These are phyloP conservation scores for Tyto alba DNA, from an alignment of 2,113 vertebrate species.

Conservation along the genomic window DNA sequence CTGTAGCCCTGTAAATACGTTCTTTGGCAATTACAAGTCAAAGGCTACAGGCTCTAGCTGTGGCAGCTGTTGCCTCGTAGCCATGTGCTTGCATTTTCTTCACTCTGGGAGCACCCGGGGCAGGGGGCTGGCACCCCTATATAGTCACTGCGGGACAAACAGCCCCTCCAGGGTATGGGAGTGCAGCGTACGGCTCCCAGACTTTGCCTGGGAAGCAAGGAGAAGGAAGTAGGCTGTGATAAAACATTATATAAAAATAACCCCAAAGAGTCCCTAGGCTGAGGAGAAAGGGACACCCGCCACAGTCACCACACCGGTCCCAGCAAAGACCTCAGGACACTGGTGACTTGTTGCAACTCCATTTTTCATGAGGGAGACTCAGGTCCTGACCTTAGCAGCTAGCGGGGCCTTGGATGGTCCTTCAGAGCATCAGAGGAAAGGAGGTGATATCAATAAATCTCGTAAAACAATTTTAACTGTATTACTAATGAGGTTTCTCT, in stretches of 20 bases:
- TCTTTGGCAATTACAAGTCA: not conserved
- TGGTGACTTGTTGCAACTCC: not conserved
- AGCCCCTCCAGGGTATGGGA: not conserved
- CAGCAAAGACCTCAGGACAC: not conserved
- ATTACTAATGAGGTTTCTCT: not conserved
- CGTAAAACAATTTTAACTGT: not conserved
- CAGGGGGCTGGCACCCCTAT: not conserved
- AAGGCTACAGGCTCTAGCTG: not conserved
- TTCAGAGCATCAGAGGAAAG: not conserved
- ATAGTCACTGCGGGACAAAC: not conserved
- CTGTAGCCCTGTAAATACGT: not conserved
- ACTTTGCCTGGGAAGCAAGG: not conserved
- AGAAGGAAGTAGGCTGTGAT: not conserved
- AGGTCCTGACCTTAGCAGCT: not conserved
- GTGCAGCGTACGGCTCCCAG: not conserved
- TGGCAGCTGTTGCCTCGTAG: not conserved
- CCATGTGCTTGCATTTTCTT: not conserved
- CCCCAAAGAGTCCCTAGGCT: not conserved
- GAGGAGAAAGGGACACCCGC: not conserved
- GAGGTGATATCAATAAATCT: not conserved
- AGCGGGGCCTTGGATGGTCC: not conserved
- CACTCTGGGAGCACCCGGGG: fast-evolving
- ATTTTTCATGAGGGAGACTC: not conserved
- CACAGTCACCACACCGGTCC: not conserved
- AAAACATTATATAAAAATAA: not conserved